Percentiles rank a stretch among this genome's conserved stretches.
Conservation (phyloP, 2,113 vertebrate species). For the Poecile atricapillus region DNA sequence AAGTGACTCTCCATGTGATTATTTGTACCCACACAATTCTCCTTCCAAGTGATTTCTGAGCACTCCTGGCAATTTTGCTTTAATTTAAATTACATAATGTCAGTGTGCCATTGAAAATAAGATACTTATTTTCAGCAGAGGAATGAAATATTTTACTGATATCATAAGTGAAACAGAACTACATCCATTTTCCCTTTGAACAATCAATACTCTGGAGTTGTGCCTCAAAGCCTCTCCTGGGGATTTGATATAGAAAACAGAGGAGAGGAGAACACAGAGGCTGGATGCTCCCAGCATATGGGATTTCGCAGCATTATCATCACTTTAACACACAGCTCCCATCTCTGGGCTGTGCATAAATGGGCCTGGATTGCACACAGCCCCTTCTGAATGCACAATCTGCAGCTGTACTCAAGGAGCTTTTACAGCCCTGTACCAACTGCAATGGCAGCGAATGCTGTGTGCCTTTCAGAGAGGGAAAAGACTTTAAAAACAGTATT, state of each 20-base stretch:
- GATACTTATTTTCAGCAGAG: not conserved
- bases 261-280: not conserved
- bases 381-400: not conserved
- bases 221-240: constrained; percentile 7
- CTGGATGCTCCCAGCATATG: not conserved
- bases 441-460: not conserved
- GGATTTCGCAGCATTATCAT: not conserved
- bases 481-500: not conserved
- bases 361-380: not conserved
- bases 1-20: not conserved
- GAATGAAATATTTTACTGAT: not conserved
- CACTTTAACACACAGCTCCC: not conserved
- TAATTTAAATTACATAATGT: not conserved
- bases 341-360: not conserved
- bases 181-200: constrained; percentile 24
- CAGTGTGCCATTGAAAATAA: not conserved
- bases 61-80: constrained; percentile 7
- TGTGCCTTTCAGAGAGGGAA: not conserved
- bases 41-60: not conserved
- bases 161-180: constrained; percentile 4
- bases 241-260: not conserved
- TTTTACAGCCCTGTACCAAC: not conserved
- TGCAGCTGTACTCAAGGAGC: not conserved
- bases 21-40: not conserved
- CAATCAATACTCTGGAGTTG: not conserved